Percentiles rank a stretch among this genome's conserved stretches.
phyloP scores from a whole-genome alignment of 2,888 invertebrate species.

The Bursaphelenchus okinawaensis region DNA sequence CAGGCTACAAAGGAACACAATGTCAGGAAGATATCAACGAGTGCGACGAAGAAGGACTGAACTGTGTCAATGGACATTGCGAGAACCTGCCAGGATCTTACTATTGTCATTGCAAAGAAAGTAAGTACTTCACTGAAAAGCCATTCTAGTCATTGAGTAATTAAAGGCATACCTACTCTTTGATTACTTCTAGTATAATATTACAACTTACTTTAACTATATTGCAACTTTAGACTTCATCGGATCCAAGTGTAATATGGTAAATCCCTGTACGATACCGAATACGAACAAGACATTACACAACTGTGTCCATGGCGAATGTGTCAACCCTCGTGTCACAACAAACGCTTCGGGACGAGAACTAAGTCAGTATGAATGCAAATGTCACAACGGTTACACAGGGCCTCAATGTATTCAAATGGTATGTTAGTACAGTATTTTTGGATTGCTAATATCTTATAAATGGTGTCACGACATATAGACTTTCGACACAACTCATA shows the following conservation, averaged over 20 bases:
- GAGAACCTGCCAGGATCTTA: conserved; percentile 48
- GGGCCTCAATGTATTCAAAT: conserved; percentile 43
- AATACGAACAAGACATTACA: conserved; percentile 37
- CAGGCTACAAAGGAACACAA: conserved; percentile 45
- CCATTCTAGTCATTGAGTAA: too few species aligned
- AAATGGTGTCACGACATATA: too few species aligned
- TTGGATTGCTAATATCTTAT: too few species aligned
- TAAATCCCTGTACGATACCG: conserved; percentile 45
- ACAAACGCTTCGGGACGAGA: conserved; percentile 28
- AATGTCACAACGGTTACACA: conserved; percentile 42
- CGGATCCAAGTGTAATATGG: conserved; percentile 44
- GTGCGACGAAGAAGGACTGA: conserved; percentile 21
- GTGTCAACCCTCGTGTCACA: conserved; percentile 30
- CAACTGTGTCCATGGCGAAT: conserved; percentile 35
- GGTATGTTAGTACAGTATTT: conserved; percentile 11
- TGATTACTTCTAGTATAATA: too few species aligned
- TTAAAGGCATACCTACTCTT: too few species aligned
- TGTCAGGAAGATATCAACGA: conserved; percentile 41
- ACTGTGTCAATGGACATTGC: conserved; percentile 49
- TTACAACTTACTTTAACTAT: too few species aligned
- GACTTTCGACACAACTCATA: too few species aligned
- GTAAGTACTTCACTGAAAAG: background rate
- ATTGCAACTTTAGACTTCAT: conserved; percentile 35
- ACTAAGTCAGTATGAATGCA: conserved; percentile 46
- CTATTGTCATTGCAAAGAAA: conserved; percentile 28